Percentiles rank a stretch among this genome's conserved stretches.
Conservation (phyloP, 1,140 invertebrate genomes). For the Ceratoteleas bidentatus region DNA sequence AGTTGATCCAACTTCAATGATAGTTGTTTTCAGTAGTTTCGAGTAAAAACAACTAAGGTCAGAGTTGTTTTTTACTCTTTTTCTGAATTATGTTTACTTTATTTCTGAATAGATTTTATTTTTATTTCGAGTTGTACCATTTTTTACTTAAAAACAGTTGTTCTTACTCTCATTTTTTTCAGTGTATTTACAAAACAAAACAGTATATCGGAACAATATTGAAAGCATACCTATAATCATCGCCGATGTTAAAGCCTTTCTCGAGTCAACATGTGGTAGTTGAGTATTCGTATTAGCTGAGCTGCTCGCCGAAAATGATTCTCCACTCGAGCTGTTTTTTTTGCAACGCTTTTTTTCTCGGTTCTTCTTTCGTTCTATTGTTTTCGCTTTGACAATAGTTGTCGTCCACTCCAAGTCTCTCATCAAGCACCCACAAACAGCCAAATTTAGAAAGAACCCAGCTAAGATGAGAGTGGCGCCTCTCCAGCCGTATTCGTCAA, state of each 20-base stretch:
- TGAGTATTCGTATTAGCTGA: constrained; percentile 84
- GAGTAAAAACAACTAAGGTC: too few relatives aligned
- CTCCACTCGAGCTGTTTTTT: constrained; percentile 84
- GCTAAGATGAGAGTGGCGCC: constrained; percentile 91
- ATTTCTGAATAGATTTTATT: too few relatives aligned
- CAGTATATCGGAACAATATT: too few relatives aligned
- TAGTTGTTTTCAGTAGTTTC: too few relatives aligned
- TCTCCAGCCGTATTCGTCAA: constrained; percentile 92
- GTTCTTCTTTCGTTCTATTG: constrained; percentile 83
- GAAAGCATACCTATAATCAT: constrained; percentile 68
- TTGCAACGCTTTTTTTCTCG: constrained; percentile 84
- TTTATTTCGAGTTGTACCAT: too few relatives aligned
- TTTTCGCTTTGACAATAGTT: constrained; percentile 83
- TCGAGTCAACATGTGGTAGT: constrained; percentile 72
- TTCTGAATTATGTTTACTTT: too few relatives aligned
- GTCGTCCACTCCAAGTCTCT: constrained; percentile 90
- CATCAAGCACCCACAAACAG: constrained; percentile 93
- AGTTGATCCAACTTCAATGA: too few relatives aligned
- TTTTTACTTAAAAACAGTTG: too few relatives aligned
- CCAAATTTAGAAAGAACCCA: constrained; percentile 92
- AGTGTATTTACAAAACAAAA: too few relatives aligned
- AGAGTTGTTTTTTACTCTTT: too few relatives aligned
- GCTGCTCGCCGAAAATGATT: constrained; percentile 86
- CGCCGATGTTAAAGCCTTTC: constrained; percentile 70
- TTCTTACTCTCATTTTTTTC: too few relatives aligned